These are phyloP conservation scores for Laupala kohalensis DNA, from an alignment of 1,140 invertebrate genomes.

Conservation along the genomic window DNA sequence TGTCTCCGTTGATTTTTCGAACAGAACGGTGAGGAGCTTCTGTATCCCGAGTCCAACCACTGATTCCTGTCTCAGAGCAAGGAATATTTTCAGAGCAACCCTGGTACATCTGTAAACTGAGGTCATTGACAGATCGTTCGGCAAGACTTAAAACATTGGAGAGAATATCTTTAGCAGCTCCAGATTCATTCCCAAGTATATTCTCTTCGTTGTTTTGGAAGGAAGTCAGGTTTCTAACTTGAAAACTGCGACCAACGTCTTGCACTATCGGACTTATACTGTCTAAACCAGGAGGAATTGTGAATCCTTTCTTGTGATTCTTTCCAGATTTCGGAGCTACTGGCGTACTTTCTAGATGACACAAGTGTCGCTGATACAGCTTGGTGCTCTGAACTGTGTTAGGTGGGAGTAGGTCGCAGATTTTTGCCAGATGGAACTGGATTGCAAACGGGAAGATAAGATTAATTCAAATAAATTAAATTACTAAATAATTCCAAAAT, in stretches of 20 bases:
- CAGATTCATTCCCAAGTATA: not conserved
- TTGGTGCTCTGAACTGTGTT: not conserved
- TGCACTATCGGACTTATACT: constrained; percentile 35
- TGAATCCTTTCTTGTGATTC: constrained; percentile 7
- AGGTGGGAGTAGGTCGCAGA: not conserved
- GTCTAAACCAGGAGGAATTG: constrained; percentile 24
- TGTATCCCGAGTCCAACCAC: constrained; percentile 16
- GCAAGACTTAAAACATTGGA: constrained; percentile 15
- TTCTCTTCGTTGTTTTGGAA: not conserved
- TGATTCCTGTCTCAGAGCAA: not conserved
- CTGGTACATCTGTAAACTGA: constrained; percentile 37
- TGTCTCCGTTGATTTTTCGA: constrained; percentile 37
- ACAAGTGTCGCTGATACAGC: not conserved
- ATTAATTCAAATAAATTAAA: too few species aligned
- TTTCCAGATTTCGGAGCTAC: constrained; percentile 16
- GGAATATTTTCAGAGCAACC: constrained; percentile 13
- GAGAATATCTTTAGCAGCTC: not conserved
- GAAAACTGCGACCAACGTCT: not conserved
- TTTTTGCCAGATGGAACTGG: not conserved
- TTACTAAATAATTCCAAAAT: too few species aligned
- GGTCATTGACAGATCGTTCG: constrained; percentile 36
- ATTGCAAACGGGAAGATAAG: too few species aligned
- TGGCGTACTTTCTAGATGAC: constrained; percentile 25
- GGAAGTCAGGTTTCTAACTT: not conserved
- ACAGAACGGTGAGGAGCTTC: constrained; percentile 29